These are phyloP conservation scores for Rafetus swinhoei DNA, from an alignment of 2,113 vertebrate genomes.

Conservation along the genomic window DNA sequence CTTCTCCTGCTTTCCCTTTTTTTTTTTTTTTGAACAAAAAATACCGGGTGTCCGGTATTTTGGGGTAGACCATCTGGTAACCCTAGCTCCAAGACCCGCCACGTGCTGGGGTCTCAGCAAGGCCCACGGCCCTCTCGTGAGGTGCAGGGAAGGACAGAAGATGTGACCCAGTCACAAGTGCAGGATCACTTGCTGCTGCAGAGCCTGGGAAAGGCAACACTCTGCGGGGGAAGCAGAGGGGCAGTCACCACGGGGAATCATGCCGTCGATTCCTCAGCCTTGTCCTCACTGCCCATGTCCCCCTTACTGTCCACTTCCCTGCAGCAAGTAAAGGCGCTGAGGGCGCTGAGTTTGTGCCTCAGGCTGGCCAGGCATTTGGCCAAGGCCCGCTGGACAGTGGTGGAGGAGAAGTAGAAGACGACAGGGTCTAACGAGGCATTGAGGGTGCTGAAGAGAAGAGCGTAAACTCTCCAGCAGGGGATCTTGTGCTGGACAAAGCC, in stretches of 20 bases:
- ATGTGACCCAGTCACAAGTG: neutral
- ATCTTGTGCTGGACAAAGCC: constrained; percentile 74
- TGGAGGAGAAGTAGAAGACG: constrained; percentile 90
- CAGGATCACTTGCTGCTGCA: neutral
- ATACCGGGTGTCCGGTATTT: no score
- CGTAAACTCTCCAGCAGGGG: constrained; percentile 9
- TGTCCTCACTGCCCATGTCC: fast-evolving
- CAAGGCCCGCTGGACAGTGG: constrained; percentile 75
- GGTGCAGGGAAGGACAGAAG: no score
- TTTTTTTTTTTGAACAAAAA: no score
- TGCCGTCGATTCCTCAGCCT: neutral
- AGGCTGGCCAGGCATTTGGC: constrained; percentile 50
- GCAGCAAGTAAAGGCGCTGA: neutral
- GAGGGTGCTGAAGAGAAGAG: constrained; percentile 69
- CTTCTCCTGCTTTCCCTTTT: no score
- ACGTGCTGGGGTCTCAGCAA: no score
- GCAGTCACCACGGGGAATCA: neutral
- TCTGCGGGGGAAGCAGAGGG: no score
- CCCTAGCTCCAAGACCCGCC: no score
- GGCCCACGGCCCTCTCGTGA: no score
- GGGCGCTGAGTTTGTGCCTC: neutral
- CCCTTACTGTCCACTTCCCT: neutral
- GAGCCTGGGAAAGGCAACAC: neutral
- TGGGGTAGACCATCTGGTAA: no score
- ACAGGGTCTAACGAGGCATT: constrained; percentile 89